Conservation (phyloP, 2,113 vertebrate species). For the Tautogolabrus adspersus region DNA sequence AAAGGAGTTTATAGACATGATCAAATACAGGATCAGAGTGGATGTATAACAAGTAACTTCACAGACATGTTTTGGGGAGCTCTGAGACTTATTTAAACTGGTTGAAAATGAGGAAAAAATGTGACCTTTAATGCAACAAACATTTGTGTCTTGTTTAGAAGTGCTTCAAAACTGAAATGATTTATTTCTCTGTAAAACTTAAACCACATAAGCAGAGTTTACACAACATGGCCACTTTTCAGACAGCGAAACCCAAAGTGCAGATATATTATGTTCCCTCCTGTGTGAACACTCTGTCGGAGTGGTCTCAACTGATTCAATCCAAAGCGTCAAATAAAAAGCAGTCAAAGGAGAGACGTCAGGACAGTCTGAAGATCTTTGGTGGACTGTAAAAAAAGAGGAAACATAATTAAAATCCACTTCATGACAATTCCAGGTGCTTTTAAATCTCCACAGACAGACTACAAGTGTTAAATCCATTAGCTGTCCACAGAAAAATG, state of each 20-base stretch:
- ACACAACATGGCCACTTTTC: neutral
- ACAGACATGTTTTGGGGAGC: no score
- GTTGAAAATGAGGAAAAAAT: no score
- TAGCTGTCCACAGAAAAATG: constrained; percentile 16
- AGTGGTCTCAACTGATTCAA: neutral
- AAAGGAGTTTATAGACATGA: no score
- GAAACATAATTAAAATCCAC: constrained; percentile 38
- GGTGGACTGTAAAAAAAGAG: constrained; percentile 37
- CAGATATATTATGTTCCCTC: neutral
- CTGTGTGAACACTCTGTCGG: neutral
- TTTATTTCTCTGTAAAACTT: neutral
- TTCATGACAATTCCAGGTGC: constrained; percentile 63
- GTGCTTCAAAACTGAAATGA: neutral
- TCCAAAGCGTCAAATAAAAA: neutral
- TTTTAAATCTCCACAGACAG: constrained; percentile 59
- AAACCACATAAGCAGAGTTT: neutral
- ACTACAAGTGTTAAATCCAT: constrained; percentile 64
- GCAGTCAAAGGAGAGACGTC: neutral
- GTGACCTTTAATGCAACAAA: no score
- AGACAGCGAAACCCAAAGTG: neutral
- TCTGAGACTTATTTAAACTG: no score
- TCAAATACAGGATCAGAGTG: no score
- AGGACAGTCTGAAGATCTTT: constrained; percentile 16
- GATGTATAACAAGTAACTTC: no score
- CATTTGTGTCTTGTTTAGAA: neutral